Conservation (phyloP, 2,888 invertebrate species). For the Agriotes lineatus region DNA sequence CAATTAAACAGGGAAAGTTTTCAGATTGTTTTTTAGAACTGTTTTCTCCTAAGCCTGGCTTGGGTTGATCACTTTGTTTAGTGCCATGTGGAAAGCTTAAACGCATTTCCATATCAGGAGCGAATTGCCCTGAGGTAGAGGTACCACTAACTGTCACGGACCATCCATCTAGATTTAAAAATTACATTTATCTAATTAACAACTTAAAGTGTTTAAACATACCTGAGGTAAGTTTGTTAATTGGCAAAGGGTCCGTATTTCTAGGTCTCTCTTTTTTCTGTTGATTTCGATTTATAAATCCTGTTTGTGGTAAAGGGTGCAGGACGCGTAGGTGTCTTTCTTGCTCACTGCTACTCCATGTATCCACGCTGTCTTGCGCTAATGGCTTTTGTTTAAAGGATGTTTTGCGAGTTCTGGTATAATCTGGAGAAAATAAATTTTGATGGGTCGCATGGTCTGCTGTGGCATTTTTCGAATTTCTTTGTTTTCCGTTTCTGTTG, state of each 20-base stretch:
- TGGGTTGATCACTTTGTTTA: constrained; percentile 37
- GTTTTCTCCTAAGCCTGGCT: constrained; percentile 50
- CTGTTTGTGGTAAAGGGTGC: constrained; percentile 14
- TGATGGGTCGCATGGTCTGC: neutral
- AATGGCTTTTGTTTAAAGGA: constrained; percentile 5
- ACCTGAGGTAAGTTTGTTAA: constrained; percentile 27
- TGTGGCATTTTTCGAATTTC: neutral
- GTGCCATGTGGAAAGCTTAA: constrained; percentile 55
- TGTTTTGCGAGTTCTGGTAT: neutral
- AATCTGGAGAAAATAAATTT: neutral
- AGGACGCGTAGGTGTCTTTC: constrained; percentile 30
- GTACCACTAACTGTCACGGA: constrained; percentile 60
- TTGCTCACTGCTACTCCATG: constrained; percentile 36
- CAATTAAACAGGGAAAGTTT: constrained; percentile 20
- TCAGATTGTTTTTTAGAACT: constrained; percentile 20
- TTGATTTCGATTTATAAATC: constrained; percentile 11
- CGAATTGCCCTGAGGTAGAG: constrained; percentile 54
- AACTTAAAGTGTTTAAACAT: neutral
- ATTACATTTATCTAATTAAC: no score
- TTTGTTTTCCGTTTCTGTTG: neutral
- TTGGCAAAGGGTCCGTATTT: constrained; percentile 10
- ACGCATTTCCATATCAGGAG: constrained; percentile 75
- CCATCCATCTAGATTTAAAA: constrained; percentile 56
- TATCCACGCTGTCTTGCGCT: constrained; percentile 21
- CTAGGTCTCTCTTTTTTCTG: constrained; percentile 18